Base-by-base conservation (phyloP, 37 sponge, comb jelly and placozoan species). In the Petrosia ficiformis region DNA sequence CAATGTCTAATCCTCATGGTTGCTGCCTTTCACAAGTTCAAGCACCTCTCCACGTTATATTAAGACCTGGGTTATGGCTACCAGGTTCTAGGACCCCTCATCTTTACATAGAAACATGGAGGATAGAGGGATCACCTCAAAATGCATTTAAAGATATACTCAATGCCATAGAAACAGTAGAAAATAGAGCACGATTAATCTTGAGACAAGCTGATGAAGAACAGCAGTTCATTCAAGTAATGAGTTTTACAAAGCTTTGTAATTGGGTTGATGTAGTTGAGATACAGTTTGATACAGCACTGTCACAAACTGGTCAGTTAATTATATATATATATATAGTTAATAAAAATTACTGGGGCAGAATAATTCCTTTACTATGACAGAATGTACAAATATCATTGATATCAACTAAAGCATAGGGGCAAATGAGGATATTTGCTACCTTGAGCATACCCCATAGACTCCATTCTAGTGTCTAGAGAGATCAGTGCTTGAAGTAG, bases 221-320 rank as follows among this genome's bases (percentile, higher is more conserved):
- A 37, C 63, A 26, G 8, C 14, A 44, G 16, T 83, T 73, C 39
- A 57, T 82, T 19, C 82, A 86, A 69, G 42, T 90, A n/a, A 86
- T 86, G 43, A 63, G 70, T 31, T 86, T 73, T 68, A 90, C 91
- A 25, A 33, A 44, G 6, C 36, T 52, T 11, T 84, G 87, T 38
- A 80, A 74, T 63, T 90, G 91, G 91, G 58, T 90, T 61, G 91
- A 90, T 73, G 80, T 90, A 8, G 84, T 86, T 32, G 91, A 90
- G 57, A 68, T 90, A 21, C 60, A 67, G 22, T 82, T 90, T 31
- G 57, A 32, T 3, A 14, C 54, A 48, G 14, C 14, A 19, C 54
- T 48, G 8, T 19, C 14, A 14, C 54, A 48, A 48, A n/a, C n/a
- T n/a, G n/a, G n/a, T n/a, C n/a, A n/a, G n/a, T n/a, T n/a, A n/a